Percentiles rank a stretch among this genome's conserved stretches.
Evolutionary conservation across 2,888 invertebrate genomes (phyloP).

Genomic region (Hesperia comma): DNA sequence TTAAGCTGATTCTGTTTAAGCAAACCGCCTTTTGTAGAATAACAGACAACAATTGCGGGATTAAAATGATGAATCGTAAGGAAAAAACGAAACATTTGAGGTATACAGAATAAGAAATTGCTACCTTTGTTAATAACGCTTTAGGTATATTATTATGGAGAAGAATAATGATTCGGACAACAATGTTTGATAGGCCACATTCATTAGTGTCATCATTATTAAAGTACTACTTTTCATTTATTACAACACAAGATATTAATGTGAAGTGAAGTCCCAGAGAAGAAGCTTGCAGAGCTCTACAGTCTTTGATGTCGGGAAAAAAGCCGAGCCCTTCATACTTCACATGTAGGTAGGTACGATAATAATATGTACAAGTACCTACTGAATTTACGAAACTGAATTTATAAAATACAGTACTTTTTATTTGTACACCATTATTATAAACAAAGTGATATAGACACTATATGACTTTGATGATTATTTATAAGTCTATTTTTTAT

Average conservation of each 20-base stretch:
- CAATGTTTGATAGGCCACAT: conserved; percentile 26
- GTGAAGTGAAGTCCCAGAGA: conserved; percentile 7
- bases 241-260: conserved; percentile 24
- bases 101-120: conserved; percentile 48
- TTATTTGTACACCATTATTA: too few species aligned
- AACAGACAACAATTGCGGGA: conserved; percentile 71
- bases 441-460: too few species aligned
- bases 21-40: conserved; percentile 64
- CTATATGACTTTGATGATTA: too few species aligned
- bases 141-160: conserved; percentile 25
- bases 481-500: too few species aligned
- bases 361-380: too few species aligned
- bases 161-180: conserved; percentile 48
- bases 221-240: conserved; percentile 24
- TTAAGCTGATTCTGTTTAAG: conserved; percentile 67
- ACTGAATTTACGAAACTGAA: too few species aligned
- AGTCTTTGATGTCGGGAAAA: neutral
- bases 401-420: too few species aligned
- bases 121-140: conserved; percentile 52
- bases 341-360: too few species aligned
- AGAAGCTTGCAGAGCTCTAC: neutral
- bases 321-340: neutral
- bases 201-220: conserved; percentile 26
- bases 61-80: conserved; percentile 69
- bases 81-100: conserved; percentile 50